These are phyloP conservation scores for Salmo trutta DNA, from an alignment of 2,797 vertebrate genomes.

Conservation along the genomic window DNA sequence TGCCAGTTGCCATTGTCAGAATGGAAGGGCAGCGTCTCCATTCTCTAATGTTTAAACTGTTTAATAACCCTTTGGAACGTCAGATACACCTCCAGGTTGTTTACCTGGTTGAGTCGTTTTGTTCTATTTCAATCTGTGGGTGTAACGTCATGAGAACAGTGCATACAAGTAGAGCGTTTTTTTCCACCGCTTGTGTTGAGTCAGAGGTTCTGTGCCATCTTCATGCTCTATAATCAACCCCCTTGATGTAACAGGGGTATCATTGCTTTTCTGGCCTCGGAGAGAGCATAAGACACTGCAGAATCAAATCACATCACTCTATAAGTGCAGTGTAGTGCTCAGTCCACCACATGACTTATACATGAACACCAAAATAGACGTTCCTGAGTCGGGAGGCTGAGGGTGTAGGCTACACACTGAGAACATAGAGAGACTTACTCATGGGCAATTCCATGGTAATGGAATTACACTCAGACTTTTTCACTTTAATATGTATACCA, in stretches of 20 bases:
- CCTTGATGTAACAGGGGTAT: too few relatives aligned
- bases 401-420: neutral
- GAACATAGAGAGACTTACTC: constrained; percentile 21
- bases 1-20: constrained; percentile 26
- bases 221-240: too few relatives aligned
- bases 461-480: too few relatives aligned
- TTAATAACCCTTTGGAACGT: constrained; percentile 13
- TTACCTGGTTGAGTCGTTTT: constrained; percentile 10
- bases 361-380: constrained; percentile 45
- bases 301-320: constrained; percentile 26
- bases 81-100: constrained; percentile 16
- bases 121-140: neutral
- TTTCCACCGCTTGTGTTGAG: too few relatives aligned
- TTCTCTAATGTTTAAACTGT: constrained; percentile 31
- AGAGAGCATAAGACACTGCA: neutral
- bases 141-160: neutral
- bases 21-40: constrained; percentile 12
- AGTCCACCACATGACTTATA: constrained; percentile 37
- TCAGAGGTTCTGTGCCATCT: too few relatives aligned
- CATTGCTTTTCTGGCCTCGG: neutral
- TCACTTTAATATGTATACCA: too few relatives aligned
- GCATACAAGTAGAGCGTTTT: neutral
- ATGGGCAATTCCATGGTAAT: constrained; percentile 14
- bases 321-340: constrained; percentile 10
- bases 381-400: constrained; percentile 12